Conservation (phyloP, 2,113 vertebrate species). For the Sterrhoptilus dennistouni region DNA sequence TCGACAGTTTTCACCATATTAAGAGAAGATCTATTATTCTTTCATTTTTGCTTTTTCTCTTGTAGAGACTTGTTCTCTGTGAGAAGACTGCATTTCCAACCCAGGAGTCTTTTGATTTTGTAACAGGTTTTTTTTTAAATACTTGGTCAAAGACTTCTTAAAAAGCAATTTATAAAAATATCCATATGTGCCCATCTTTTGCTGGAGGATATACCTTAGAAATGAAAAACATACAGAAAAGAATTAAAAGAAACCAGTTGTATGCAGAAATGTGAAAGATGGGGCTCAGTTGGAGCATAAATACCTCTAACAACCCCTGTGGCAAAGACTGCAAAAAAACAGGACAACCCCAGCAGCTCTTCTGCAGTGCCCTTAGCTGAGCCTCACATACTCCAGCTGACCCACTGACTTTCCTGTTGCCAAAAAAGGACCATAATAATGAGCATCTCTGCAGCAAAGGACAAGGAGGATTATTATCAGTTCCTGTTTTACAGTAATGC, state of each 20-base stretch:
- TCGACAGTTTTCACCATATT: conserved; percentile 1
- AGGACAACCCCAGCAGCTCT: background rate
- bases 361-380: background rate
- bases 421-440: background rate
- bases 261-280: background rate
- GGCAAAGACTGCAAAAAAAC: background rate
- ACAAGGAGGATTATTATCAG: background rate
- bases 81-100: background rate
- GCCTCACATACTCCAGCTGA: background rate
- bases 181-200: background rate
- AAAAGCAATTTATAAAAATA: conserved; percentile 23
- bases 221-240: conserved; percentile 9
- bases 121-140: background rate
- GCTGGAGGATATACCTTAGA: background rate
- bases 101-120: background rate
- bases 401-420: conserved; percentile 2
- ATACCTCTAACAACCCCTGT: background rate
- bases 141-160: background rate
- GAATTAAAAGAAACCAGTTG: background rate
- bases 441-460: conserved; percentile 8
- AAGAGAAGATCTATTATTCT: conserved; percentile 10
- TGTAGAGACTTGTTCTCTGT: conserved; percentile 15
- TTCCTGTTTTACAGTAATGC: background rate
- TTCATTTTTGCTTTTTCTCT: background rate
- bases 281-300: background rate